Conservation (phyloP, 2,888 invertebrate species). For the Neria commutata region DNA sequence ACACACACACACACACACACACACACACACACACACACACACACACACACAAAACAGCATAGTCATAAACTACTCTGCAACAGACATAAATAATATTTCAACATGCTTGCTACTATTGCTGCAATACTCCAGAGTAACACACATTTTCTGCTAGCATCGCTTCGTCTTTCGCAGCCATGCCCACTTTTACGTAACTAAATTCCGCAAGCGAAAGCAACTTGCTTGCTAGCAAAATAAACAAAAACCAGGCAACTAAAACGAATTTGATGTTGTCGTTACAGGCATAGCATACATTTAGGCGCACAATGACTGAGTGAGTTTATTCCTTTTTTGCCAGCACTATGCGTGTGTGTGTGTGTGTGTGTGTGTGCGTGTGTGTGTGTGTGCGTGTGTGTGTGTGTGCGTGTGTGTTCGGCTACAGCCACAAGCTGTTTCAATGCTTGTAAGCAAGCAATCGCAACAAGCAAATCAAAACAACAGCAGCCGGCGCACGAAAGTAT, state of each 20-base stretch:
- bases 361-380: neutral
- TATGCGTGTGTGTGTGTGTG: neutral
- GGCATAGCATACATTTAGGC: neutral
- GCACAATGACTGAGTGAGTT: neutral
- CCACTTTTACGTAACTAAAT: no score
- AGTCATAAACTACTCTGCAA: neutral
- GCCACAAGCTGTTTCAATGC: neutral
- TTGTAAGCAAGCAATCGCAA: neutral
- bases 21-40: neutral
- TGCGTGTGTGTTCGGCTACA: neutral
- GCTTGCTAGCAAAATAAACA: neutral
- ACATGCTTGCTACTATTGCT: neutral
- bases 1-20: neutral
- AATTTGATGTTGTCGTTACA: neutral
- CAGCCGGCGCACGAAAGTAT: neutral
- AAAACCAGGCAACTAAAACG: neutral
- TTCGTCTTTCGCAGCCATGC: no score
- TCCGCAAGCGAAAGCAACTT: neutral
- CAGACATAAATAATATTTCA: neutral
- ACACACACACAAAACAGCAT: neutral
- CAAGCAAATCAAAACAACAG: neutral
- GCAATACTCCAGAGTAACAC: no score
- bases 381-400: neutral
- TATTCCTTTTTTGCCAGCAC: no score
- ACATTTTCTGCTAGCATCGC: no score